These are phyloP conservation scores for Nebria ingens DNA, from an alignment of 1,140 invertebrate genomes.

Conservation along the genomic window DNA sequence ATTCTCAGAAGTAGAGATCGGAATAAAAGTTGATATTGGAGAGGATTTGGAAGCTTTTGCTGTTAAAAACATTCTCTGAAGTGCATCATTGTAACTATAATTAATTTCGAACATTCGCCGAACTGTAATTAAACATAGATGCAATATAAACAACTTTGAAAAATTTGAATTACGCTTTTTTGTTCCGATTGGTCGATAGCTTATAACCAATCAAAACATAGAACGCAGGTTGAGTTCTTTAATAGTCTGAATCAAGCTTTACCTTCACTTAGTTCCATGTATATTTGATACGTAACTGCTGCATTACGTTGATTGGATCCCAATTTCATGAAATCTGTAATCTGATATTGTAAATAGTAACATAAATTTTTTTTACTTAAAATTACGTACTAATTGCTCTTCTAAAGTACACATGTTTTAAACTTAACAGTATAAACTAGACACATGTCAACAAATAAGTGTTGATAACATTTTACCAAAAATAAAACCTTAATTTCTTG, in stretches of 20 bases:
- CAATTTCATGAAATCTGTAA: background rate
- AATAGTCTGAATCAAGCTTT: background rate
- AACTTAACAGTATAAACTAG: too few species aligned
- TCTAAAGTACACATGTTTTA: background rate
- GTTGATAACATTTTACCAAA: too few species aligned
- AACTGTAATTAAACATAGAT: background rate
- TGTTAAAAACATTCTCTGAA: background rate
- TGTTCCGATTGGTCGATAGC: too few species aligned
- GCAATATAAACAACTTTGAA: background rate
- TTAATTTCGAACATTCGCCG: background rate
- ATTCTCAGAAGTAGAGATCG: background rate
- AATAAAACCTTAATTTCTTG: too few species aligned
- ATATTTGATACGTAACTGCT: background rate
- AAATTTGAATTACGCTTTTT: too few species aligned
- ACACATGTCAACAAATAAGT: too few species aligned
- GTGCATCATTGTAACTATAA: background rate
- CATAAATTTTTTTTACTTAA: background rate
- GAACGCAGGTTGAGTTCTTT: too few species aligned
- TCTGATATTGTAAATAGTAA: background rate
- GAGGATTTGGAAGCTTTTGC: background rate
- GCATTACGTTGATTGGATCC: constrained; percentile 1
- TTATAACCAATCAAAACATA: too few species aligned
- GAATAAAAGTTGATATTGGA: background rate
- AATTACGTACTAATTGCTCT: background rate
- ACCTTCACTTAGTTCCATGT: background rate